phyloP scores from a whole-genome alignment of 2,113 vertebrate genomes.

The Silurus asotus region DNA sequence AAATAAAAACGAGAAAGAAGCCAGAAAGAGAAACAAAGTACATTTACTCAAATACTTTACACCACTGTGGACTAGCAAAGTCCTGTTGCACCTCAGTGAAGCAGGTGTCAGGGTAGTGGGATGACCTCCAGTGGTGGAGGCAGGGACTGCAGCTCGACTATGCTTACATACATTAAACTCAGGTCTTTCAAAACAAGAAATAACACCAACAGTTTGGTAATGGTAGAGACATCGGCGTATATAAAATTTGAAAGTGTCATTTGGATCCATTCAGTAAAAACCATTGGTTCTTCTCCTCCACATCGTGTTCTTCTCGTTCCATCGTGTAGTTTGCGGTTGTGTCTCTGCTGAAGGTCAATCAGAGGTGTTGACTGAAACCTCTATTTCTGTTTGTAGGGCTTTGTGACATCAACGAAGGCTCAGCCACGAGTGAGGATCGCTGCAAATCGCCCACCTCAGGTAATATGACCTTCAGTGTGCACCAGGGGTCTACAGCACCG shows the following conservation, averaged over 20 bases:
- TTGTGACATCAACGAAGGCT: slow-evolving; percentile 93
- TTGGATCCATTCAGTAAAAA: too few relatives aligned
- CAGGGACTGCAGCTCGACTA: slow-evolving; percentile 50
- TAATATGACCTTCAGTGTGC: slow-evolving; percentile 72
- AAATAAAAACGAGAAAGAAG: too few relatives aligned
- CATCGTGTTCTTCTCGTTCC: too few relatives aligned
- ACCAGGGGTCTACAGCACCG: not conserved
- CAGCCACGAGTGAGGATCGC: slow-evolving; percentile 88
- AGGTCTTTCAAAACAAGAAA: not conserved
- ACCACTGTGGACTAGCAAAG: not conserved
- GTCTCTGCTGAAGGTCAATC: not conserved
- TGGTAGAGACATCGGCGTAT: too few relatives aligned
- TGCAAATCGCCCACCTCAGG: slow-evolving; percentile 99
- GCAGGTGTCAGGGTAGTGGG: not conserved
- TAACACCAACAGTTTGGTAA: too few relatives aligned
- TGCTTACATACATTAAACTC: not conserved
- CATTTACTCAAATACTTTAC: too few relatives aligned
- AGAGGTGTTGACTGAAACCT: not conserved
- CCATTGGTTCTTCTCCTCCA: too few relatives aligned
- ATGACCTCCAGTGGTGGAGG: slow-evolving; percentile 65
- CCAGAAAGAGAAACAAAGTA: too few relatives aligned
- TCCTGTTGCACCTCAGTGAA: not conserved
- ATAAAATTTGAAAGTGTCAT: too few relatives aligned
- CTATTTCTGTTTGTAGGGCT: slow-evolving; percentile 74
- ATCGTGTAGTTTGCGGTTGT: too few relatives aligned